Base-by-base conservation (phyloP, 2,888 invertebrate genomes). In the Polyommatus iphigenia region DNA sequence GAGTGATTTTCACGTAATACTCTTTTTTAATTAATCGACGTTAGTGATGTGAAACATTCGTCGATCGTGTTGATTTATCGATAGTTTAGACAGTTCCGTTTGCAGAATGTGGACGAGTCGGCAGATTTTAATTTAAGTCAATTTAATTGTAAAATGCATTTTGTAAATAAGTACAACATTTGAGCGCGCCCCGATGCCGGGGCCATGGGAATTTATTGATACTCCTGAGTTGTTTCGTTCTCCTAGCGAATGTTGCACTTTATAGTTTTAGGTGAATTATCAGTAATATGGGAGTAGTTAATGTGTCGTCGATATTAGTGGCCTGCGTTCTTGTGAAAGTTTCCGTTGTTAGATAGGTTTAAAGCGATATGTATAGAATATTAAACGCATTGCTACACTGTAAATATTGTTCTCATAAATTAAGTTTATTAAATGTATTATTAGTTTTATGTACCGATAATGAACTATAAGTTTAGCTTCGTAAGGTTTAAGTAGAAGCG, bases 191-290 rank as follows among this genome's bases (percentile, higher is more conserved):
- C 85, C 86, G 85, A 85, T 87, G 85, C 87, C 85, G 83, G 88
- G 88, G 87, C 85, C 86, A 88, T 87, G 89, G 88, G 91, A 91
- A 93, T 92, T 93, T 93, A 93, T 93, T 93, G 83, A 90, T 91
- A 91, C 90, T 91, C 91, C 57, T 89, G 89, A 91, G 89, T 92
- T 91, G 87, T 90, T 92, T 86, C 83, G 88, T 93, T 93, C 87
- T 91, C 88, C 88, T 92, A 92, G 92, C 88, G 86, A 92, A 91
- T 92, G 91, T 92, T 92, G 93, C 93, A 93, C 93, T 89, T 89
- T 88, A 87, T 92, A 93, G 88, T 87, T 88, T 84, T 92, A 92
- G 90, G 88, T 85, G 82, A 89, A 88, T 86, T 90, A 90, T 87
- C 86, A 89, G 91, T 91, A 90, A 87, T 89, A 90, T 89, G 87